A percentile compares a stretch with the other conserved stretches of the same genome.
Conservation (phyloP, 2,888 invertebrate species). For the Cantharis flavilabris region DNA sequence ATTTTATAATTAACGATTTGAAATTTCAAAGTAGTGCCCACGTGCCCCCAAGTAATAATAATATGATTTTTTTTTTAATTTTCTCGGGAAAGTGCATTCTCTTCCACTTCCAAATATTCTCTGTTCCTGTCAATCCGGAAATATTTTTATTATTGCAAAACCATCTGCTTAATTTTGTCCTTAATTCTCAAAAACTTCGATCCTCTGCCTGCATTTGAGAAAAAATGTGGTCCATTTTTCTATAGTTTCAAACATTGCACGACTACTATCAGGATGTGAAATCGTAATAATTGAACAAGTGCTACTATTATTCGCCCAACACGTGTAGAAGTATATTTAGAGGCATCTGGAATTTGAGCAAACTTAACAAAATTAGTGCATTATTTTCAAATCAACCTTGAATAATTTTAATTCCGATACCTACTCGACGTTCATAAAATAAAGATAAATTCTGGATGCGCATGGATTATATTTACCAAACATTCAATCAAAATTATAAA, state of each 20-base stretch:
- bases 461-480: not conserved
- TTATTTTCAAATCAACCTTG: not conserved
- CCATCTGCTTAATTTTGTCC: too few relatives aligned
- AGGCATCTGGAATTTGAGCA: too few relatives aligned
- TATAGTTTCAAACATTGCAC: not conserved
- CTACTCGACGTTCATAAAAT: not conserved
- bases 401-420: not conserved
- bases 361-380: not conserved
- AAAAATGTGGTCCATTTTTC: too few relatives aligned
- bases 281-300: not conserved
- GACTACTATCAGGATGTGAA: not conserved
- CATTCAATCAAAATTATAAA: not conserved
- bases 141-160: too few relatives aligned
- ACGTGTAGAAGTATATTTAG: not conserved
- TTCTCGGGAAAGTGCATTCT: not conserved
- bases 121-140: not conserved
- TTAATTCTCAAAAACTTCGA: too few relatives aligned
- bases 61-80: too few relatives aligned
- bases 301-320: not conserved
- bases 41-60: too few relatives aligned
- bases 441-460: not conserved
- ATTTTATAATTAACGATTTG: not conserved
- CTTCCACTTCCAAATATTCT: not conserved
- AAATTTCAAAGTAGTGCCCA: not conserved
- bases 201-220: too few relatives aligned